phyloP scores from a whole-genome alignment of 2,888 invertebrate genomes.

The Lithophane leautieri region DNA sequence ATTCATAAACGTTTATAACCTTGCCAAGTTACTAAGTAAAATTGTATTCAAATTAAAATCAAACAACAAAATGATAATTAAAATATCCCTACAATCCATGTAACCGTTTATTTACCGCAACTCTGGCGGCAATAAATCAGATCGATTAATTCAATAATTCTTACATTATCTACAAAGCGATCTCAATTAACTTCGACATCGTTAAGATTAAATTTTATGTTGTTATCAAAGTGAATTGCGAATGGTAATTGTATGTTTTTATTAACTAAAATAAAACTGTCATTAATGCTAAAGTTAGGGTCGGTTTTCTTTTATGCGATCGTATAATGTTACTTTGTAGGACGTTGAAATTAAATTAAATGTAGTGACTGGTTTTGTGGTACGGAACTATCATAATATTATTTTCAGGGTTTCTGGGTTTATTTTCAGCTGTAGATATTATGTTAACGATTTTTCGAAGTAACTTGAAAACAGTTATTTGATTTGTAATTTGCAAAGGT shows the following conservation, averaged over 20 bases:
- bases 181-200: slow-evolving; percentile 68
- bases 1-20: neutral
- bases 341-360: neutral
- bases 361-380: too few relatives aligned
- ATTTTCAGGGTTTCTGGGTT: neutral
- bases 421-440: neutral
- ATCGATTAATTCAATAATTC: slow-evolving; percentile 67
- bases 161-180: slow-evolving; percentile 67
- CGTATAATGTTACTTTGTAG: slow-evolving; percentile 1
- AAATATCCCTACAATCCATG: slow-evolving; percentile 31
- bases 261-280: slow-evolving; percentile 64
- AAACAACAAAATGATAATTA: slow-evolving; percentile 42
- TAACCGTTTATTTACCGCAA: slow-evolving; percentile 32
- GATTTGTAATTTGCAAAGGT: neutral
- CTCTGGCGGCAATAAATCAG: slow-evolving; percentile 48
- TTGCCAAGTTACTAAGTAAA: neutral
- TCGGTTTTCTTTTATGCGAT: slow-evolving; percentile 38
- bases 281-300: slow-evolving; percentile 49
- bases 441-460: neutral
- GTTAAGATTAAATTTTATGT: slow-evolving; percentile 65
- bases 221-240: slow-evolving; percentile 57
- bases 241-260: slow-evolving; percentile 65
- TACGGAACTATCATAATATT: too few relatives aligned
- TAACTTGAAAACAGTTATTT: too few relatives aligned
- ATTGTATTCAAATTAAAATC: slow-evolving; percentile 12